Base-by-base conservation (phyloP, 2,888 invertebrate species). In the Drosophila anomalata region DNA sequence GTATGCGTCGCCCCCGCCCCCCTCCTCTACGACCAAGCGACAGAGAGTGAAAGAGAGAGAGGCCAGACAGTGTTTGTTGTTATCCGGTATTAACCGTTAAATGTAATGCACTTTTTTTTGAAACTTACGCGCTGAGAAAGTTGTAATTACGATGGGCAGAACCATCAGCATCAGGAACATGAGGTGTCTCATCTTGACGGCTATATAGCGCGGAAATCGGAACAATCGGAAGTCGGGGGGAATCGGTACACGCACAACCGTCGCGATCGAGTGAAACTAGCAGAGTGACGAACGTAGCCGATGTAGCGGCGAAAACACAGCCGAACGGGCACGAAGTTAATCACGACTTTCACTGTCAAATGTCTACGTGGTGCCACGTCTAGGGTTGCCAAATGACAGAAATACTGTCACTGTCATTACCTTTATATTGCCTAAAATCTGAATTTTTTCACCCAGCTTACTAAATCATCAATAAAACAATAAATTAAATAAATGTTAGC, bases 121-220 rank as follows among this genome's bases (percentile, higher is more conserved):
- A 26, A 65, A 93, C 95, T 95, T 93, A 96, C 96, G 95, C 92
- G 93, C 93, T 91, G 94, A 94, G 76, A 95, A 93, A 78, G 95
- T 94, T 79, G 95, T 93, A 77, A 96, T 93, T 48, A 95, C 93
- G 33, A 95, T 94, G 80, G 96, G 96, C 75, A 96, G 92, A 80
- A 95, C 94, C 87, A 96, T 89, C 60, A 96, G 89, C 73, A 93
- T 89, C 52, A 95, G 91, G 84, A 96, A 91, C 90, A 94, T 93
- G 86, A 95, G 92, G 87, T 94, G 93, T 92, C 94, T 96, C 96
- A 96, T 96, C 79, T 46, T 51, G 59, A 73, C 61, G 62, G 11
- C 62, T 39, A 50, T 59, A 47, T 36, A 48, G 46, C 46, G 46
- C 33, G 46, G 55, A 54, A 69, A 41, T 47, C 61, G 61, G 47